Conservation (phyloP, 2,797 vertebrate genomes). For the Pseudochirops corinnae region DNA sequence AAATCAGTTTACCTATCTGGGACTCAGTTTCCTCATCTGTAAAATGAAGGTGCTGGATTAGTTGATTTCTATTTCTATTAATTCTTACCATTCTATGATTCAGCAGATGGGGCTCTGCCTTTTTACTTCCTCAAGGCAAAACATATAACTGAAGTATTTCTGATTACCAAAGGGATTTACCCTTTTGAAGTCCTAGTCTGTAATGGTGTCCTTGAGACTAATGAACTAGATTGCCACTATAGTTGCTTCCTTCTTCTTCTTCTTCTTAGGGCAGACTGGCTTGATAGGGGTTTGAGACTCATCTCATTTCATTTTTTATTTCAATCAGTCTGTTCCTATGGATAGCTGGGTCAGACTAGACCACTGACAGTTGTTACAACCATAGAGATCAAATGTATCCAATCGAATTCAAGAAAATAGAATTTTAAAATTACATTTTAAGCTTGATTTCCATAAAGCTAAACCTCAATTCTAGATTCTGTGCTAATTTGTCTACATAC, state of each 20-base stretch:
- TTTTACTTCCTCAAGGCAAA: neutral
- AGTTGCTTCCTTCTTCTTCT: slow-evolving; percentile 17
- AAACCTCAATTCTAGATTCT: neutral
- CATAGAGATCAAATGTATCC: neutral
- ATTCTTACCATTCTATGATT: neutral
- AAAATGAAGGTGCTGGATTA: neutral
- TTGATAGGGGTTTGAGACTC: neutral
- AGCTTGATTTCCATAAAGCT: slow-evolving; percentile 1
- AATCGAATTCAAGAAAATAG: neutral
- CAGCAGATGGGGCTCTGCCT: neutral
- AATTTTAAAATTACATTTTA: neutral
- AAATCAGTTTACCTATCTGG: neutral
- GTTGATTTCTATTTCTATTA: neutral
- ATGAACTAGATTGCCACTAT: neutral
- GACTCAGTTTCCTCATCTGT: neutral
- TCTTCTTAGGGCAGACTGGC: neutral
- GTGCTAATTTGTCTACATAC: neutral
- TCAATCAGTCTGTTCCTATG: neutral
- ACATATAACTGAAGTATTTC: neutral
- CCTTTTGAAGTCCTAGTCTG: neutral
- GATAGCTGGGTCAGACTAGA: neutral
- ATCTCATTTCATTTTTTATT: accelerated
- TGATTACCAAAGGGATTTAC: neutral
- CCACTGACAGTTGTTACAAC: neutral
- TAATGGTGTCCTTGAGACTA: neutral